Percentiles rank a stretch among this genome's conserved stretches.
phyloP scores from a whole-genome alignment of 2,113 vertebrate species.

The rabbit (Oryctolagus cuniculus) region mOryCun1.1 NC_091440.1:36810001-36810500 shows the following conservation, averaged over 20 bases:
- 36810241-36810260: background rate
- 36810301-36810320: background rate
- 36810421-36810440: slow-evolving; percentile 62
- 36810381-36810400: slow-evolving; percentile 56
- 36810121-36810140: background rate
- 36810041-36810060: slow-evolving; percentile 49
- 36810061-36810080: slow-evolving; percentile 5
- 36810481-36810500: slow-evolving; percentile 50
- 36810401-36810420: background rate
- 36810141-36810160: slow-evolving; percentile 19
- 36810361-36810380: background rate
- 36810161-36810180: slow-evolving; percentile 14
- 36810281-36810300: background rate
- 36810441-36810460: background rate
- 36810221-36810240: slow-evolving; percentile 30
- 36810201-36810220: slow-evolving; percentile 25
- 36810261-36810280: background rate
- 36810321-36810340: slow-evolving; percentile 7
- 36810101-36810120: slow-evolving; percentile 56
- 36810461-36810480: slow-evolving; percentile 34
- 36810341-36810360: slow-evolving; percentile 60
- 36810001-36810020: slow-evolving; percentile 75
- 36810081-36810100: background rate
- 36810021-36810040: slow-evolving; percentile 61
- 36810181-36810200: background rate